phyloP scores from a whole-genome alignment of 2,113 vertebrate genomes.

The Conger conger region DNA sequence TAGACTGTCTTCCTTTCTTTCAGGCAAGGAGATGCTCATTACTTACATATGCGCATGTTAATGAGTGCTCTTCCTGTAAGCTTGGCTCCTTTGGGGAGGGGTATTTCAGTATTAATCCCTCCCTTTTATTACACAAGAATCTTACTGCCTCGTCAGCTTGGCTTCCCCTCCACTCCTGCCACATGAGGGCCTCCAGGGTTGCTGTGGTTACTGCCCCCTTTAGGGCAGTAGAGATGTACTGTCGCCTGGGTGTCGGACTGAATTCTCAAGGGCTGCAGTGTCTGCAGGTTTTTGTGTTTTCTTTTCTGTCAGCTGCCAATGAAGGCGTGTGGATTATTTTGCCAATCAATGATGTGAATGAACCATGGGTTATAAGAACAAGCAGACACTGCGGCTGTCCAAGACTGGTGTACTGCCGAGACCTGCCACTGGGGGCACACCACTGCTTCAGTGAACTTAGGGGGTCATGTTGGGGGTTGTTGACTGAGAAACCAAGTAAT shows the following conservation, averaged over 20 bases:
- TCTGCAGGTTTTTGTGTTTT: too few species aligned
- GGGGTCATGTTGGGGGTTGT: background rate
- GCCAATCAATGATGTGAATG: too few species aligned
- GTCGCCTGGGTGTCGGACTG: too few species aligned
- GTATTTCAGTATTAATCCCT: background rate
- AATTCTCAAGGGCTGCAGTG: too few species aligned
- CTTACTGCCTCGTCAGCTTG: background rate
- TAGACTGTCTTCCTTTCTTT: background rate
- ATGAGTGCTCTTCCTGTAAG: background rate
- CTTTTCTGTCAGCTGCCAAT: too few species aligned
- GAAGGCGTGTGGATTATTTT: too few species aligned
- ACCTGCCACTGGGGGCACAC: background rate
- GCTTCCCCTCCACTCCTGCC: background rate
- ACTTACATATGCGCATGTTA: background rate
- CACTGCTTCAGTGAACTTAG: background rate
- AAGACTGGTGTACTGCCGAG: too few species aligned
- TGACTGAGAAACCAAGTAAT: background rate
- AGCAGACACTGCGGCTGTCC: too few species aligned
- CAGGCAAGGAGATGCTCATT: background rate
- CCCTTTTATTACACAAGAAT: background rate
- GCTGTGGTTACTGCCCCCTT: background rate
- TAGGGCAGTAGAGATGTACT: background rate
- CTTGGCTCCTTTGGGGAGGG: background rate
- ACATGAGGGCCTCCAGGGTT: background rate
- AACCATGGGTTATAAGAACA: too few species aligned